phyloP scores from a whole-genome alignment of 1,140 invertebrate species.

The Potamilus streckersoni region DNA sequence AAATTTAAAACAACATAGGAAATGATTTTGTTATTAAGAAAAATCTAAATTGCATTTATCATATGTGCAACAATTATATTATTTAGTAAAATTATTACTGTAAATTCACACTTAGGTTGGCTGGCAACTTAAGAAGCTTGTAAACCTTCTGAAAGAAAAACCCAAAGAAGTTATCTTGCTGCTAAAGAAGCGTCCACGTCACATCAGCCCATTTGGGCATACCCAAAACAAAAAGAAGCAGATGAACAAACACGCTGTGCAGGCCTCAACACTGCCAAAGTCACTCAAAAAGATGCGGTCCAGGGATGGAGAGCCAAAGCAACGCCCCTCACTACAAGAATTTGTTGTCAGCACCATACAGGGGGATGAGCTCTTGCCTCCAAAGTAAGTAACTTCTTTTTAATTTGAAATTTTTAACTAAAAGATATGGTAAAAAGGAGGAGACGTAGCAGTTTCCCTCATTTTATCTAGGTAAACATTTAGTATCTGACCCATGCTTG shows the following conservation, averaged over 20 bases:
- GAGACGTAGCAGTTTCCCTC: no score
- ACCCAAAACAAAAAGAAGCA: constrained; percentile 67
- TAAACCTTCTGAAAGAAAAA: constrained; percentile 81
- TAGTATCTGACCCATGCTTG: no score
- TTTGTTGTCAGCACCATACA: constrained; percentile 35
- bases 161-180: constrained; percentile 85
- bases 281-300: constrained; percentile 56
- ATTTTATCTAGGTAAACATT: no score
- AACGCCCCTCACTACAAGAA: constrained; percentile 56
- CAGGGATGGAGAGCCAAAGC: constrained; percentile 53
- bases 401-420: background rate
- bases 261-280: constrained; percentile 59
- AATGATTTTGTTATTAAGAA: no score
- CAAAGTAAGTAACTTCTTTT: constrained; percentile 35
- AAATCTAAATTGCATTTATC: no score
- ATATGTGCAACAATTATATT: background rate
- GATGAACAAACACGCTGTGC: constrained; percentile 42
- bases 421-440: no score
- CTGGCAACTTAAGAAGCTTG: constrained; percentile 86
- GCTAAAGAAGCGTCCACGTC: constrained; percentile 85
- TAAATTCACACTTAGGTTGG: constrained; percentile 72
- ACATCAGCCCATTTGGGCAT: constrained; percentile 85
- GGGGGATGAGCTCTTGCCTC: constrained; percentile 40
- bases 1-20: no score
- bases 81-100: background rate